Base-by-base conservation (phyloP, 2,113 vertebrate genomes). In the Scatophagus argus region DNA sequence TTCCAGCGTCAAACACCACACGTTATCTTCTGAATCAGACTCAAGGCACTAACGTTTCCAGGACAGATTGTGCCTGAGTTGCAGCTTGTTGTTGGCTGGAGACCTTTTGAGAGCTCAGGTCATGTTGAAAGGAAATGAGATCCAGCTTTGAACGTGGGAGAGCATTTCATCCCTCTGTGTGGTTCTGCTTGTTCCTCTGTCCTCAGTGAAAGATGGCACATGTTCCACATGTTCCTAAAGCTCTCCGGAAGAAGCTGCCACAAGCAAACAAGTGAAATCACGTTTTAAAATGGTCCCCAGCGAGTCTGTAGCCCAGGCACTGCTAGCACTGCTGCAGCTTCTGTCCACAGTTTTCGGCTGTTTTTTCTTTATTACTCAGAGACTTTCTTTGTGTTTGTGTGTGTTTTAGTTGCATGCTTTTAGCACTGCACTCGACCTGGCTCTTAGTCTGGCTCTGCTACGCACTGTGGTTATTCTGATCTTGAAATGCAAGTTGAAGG, bases 281-380 rank as follows among this genome's bases (percentile, higher is more conserved):
- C 11, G 3, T 51, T 51, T 51, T 14, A 5, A 32, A 65, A 14
- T 14, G 7, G 39, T 56, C 51, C n/a, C 21, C 13, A 12, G 13
- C 11, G 31, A 27, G 29, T 59, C 54, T 59, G 16, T 39, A 16
- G 31, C 44, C 7, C 8, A 70, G 46, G 32, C 41, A 17, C n/a
- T 39, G 62, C 44, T 72, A 4, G 16, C 51, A 38, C 61, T 65
- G 19, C 12, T 74, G 67, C 71, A 67, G 77, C 46, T 77, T 74
- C 19, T 65, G 43, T 39, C 23, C 38, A 16, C 51, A 39, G 46
- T 31, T 54, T 46, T 31, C 54, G 41, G 7, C 51, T 59, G 9
- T n/a, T 54, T 23, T 47, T 36, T n/a, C 47, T 23, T 47, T 36
- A 1, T n/a, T 32, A 14, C 14, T 9, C 21, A 43, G 36, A 0